These are phyloP conservation scores for Bimastos eiseni DNA, from an alignment of 2,888 invertebrate genomes.

Conservation along the genomic window DNA sequence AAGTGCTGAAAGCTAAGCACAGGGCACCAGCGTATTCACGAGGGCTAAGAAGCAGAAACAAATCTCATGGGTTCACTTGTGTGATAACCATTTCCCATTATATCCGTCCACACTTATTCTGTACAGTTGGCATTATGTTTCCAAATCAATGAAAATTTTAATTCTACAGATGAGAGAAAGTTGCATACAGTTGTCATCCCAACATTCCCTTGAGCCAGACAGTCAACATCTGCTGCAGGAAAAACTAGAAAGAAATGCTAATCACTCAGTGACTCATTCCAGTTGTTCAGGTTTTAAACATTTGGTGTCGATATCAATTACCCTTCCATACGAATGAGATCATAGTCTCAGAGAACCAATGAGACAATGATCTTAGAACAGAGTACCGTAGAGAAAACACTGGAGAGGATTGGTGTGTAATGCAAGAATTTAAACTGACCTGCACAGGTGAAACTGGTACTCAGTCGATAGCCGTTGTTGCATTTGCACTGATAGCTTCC, in stretches of 20 bases:
- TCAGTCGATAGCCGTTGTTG: conserved; percentile 24
- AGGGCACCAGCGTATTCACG: no score
- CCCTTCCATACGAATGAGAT: not conserved
- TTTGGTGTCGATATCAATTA: not conserved
- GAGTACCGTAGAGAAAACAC: not conserved
- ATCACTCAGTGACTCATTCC: not conserved
- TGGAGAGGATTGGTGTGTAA: not conserved
- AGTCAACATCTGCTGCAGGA: not conserved
- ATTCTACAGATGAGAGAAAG: not conserved
- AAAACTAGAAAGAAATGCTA: not conserved
- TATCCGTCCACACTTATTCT: no score
- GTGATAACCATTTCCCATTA: not conserved
- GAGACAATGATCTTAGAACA: not conserved
- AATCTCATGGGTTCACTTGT: not conserved
- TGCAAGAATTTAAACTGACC: not conserved
- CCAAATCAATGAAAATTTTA: not conserved
- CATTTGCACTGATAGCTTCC: conserved; percentile 27
- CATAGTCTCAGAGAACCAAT: not conserved
- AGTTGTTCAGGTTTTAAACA: not conserved
- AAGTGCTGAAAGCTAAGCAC: no score
- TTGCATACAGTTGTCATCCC: not conserved
- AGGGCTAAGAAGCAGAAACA: no score
- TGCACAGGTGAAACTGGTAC: not conserved
- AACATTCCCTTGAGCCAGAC: not conserved
- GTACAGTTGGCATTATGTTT: not conserved